phyloP scores from a whole-genome alignment of 2,797 vertebrate species.

The Danio kyathit region DNA sequence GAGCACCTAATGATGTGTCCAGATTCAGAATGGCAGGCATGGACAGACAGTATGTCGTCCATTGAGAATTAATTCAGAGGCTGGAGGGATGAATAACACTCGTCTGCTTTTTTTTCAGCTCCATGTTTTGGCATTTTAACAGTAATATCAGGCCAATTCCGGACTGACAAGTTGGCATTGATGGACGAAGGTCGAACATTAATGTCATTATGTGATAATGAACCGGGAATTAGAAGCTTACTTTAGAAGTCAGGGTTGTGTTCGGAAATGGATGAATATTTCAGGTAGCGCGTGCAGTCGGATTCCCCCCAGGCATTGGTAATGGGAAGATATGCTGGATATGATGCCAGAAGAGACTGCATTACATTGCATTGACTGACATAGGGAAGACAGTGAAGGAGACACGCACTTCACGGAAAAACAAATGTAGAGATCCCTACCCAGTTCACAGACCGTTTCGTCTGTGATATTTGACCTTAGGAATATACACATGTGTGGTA shows the following conservation, averaged over 20 bases:
- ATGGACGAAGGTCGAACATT: conserved; percentile 13
- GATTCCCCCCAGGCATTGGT: conserved; percentile 40
- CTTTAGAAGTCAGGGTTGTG: conserved; percentile 14
- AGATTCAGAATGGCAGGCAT: conserved; percentile 33
- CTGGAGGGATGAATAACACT: conserved; percentile 45
- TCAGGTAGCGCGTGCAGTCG: conserved; percentile 18
- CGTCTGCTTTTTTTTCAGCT: conserved; percentile 4
- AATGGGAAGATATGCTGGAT: conserved; percentile 47
- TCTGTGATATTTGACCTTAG: conserved; percentile 49
- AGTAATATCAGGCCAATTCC: neutral
- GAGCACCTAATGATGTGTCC: conserved; percentile 60
- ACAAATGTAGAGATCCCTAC: conserved; percentile 57
- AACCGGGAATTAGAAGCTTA: conserved; percentile 23
- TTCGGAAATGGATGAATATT: conserved; percentile 39
- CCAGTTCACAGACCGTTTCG: conserved; percentile 51
- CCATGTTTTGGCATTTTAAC: neutral
- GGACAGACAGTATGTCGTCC: conserved; percentile 42
- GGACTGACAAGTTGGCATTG: neutral
- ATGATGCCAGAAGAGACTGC: conserved; percentile 41
- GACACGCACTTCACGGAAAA: conserved; percentile 42
- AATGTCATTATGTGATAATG: conserved; percentile 34
- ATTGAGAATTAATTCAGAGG: conserved; percentile 49
- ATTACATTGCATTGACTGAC: conserved; percentile 32
- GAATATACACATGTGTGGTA: neutral
- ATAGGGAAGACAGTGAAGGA: conserved; percentile 35